Conservation (phyloP, 1,140 invertebrate genomes). For the Drosophila nigromelanica region DNA sequence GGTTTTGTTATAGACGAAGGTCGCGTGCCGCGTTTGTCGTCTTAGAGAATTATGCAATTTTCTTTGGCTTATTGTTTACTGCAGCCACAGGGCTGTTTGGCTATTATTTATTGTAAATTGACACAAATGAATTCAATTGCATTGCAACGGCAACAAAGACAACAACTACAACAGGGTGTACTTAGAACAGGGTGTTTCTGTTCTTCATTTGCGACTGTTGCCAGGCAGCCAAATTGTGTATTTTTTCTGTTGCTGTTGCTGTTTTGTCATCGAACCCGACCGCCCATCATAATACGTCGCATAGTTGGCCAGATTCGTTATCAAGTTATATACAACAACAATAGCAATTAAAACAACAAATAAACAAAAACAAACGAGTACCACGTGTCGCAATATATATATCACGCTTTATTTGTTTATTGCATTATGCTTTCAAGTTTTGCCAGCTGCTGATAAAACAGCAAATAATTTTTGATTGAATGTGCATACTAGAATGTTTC, state of each 20-base stretch:
- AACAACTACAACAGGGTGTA: background rate
- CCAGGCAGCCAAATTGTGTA: conserved; percentile 25
- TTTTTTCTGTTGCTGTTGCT: conserved; percentile 17
- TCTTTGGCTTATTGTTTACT: conserved; percentile 42
- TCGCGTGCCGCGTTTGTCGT: conserved; percentile 56
- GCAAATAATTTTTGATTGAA: conserved; percentile 27
- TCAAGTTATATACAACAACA: conserved; percentile 33
- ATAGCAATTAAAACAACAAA: conserved; percentile 4
- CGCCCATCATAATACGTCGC: conserved; percentile 27
- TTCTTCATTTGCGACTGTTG: conserved; percentile 24
- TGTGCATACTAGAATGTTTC: conserved; percentile 6
- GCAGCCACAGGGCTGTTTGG: conserved; percentile 18
- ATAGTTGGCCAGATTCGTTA: conserved; percentile 39
- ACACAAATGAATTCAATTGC: conserved; percentile 81
- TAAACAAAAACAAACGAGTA: conserved; percentile 7
- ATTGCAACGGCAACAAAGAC: conserved; percentile 56
- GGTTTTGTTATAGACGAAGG: conserved; percentile 47
- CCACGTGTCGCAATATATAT: conserved; percentile 29
- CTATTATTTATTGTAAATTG: conserved; percentile 76
- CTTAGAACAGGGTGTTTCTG: conserved; percentile 19
- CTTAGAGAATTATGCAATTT: conserved; percentile 74
- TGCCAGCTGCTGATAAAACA: conserved; percentile 29
- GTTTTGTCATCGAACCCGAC: conserved; percentile 18
- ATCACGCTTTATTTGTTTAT: conserved; percentile 37
- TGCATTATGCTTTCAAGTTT: conserved; percentile 43